Percentiles rank a stretch among this genome's conserved stretches.
Conservation (phyloP, 53 echinoderm and acorn worm genomes). For the Holothuria leucospilota region DNA sequence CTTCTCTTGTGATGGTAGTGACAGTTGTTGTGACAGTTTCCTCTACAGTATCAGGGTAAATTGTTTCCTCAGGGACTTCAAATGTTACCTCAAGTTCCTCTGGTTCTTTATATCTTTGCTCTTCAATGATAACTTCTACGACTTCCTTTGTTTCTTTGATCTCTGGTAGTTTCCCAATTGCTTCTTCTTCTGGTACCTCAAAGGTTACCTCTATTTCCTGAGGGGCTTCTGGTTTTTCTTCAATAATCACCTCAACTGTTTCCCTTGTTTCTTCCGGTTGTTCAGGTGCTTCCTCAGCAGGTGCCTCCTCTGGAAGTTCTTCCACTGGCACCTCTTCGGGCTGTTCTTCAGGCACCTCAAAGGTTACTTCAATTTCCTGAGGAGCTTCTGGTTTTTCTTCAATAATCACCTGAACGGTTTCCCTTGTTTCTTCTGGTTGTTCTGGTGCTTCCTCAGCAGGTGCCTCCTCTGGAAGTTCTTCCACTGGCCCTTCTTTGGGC, state of each 20-base stretch:
- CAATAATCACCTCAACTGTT: slow-evolving; percentile 55
- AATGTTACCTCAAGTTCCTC: slow-evolving; percentile 5
- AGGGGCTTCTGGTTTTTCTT: slow-evolving; percentile 20
- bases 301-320: slow-evolving; percentile 44
- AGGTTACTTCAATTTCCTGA: slow-evolving; percentile 49
- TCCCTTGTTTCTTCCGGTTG: background rate
- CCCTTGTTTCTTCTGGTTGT: background rate
- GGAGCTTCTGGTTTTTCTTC: slow-evolving; percentile 25
- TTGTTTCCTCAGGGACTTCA: background rate
- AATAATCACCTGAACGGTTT: slow-evolving; percentile 51
- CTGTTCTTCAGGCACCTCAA: slow-evolving; percentile 42
- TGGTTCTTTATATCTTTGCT: too few relatives aligned
- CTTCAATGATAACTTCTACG: too few relatives aligned
- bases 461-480: slow-evolving; percentile 2
- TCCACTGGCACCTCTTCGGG: slow-evolving; percentile 15
- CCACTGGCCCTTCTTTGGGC: slow-evolving; percentile 35
- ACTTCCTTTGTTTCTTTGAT: too few relatives aligned
- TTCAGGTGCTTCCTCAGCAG: slow-evolving; percentile 23
- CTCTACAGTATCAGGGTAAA: background rate
- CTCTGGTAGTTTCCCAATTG: slow-evolving; percentile 6
- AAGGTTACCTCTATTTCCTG: slow-evolving; percentile 47
- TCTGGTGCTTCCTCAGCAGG: background rate
- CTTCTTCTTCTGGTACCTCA: slow-evolving; percentile 37
- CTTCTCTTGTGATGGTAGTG: slow-evolving; percentile 1
- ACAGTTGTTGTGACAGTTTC: background rate